Evolutionary conservation across 2,888 invertebrate species (phyloP).

Genomic region (Fragum sueziense): DNA sequence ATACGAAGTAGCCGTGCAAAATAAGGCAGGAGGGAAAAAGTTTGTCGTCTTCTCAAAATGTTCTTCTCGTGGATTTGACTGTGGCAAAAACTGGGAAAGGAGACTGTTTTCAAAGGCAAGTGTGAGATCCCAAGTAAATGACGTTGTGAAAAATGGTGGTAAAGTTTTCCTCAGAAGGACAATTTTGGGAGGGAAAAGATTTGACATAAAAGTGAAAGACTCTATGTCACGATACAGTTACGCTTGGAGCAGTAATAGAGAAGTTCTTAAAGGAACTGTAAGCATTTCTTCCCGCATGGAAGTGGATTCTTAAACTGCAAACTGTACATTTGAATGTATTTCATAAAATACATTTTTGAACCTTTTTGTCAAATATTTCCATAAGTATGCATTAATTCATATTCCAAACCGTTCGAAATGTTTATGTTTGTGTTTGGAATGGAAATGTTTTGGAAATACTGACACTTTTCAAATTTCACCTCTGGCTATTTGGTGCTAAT

Average conservation of each 20-base stretch:
- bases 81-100: slow-evolving; percentile 57
- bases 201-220: slow-evolving; percentile 26
- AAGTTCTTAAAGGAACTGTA: slow-evolving; percentile 25
- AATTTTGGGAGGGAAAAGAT: slow-evolving; percentile 38
- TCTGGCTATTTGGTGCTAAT: too few species aligned
- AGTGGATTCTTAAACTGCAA: neutral
- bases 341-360: too few species aligned
- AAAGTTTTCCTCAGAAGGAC: slow-evolving; percentile 55
- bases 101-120: slow-evolving; percentile 50
- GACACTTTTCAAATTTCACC: too few species aligned
- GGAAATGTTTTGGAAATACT: too few species aligned
- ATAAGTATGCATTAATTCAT: too few species aligned
- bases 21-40: slow-evolving; percentile 42
- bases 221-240: slow-evolving; percentile 61
- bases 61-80: slow-evolving; percentile 44
- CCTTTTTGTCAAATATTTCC: too few species aligned
- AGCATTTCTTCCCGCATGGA: slow-evolving; percentile 44
- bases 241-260: slow-evolving; percentile 55
- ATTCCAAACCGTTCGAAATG: too few species aligned
- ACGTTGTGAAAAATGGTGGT: slow-evolving; percentile 55
- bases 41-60: slow-evolving; percentile 62
- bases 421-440: neutral
- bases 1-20: slow-evolving; percentile 65
- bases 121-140: slow-evolving; percentile 57
- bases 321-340: neutral